Evolutionary conservation across 2,113 vertebrate species (phyloP), one percentile per base, ranked within the genome.

Genomic region (Plotosus lineatus): DNA sequence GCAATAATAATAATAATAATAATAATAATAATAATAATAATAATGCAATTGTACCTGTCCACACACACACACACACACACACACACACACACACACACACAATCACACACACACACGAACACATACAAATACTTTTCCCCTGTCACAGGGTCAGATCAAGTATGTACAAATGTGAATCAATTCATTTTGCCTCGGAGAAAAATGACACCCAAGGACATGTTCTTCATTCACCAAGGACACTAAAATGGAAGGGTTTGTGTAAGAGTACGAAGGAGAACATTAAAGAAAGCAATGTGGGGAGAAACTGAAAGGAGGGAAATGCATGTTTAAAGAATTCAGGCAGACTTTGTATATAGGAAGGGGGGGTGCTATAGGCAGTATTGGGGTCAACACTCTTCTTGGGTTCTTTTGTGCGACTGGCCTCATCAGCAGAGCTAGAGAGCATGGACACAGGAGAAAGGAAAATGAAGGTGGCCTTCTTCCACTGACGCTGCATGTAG

Each of bases 131-230:
- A 51, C 31, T 93, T 94, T n/a, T 92, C 92, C 90, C 86, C 88
- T 92, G 87, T 90, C 84, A 80, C 91, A 92, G 94, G 94, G 94
- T 95, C 94, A 94, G 93, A 95, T 93, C 92, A 95, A 94, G 92
- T 94, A 93, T 94, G 92, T 93, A 92, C 92, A 95, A 95, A 95
- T 89, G 91, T 94, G 94, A 96, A 96, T 95, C 94, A 93, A 94
- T 93, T 93, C 89, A 90, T 91, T 90, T 90, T 86, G 77, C 56
- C 77, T 73, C 38, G 48, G 48, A 51, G 48, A 72, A 89, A 87
- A 87, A 90, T 92, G 86, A 88, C 87, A 78, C 85, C 90, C 92
- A 94, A 96, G 94, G 93, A 94, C 85, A 88, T 91, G 90, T 75
- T 75, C 44, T 89, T 88, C 89, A 91, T 93, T 93, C 90, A 86